A percentile compares a stretch with the other conserved stretches of the same genome.
Conservation (phyloP, 2,888 invertebrate species). For the Tinea trinotella region DNA sequence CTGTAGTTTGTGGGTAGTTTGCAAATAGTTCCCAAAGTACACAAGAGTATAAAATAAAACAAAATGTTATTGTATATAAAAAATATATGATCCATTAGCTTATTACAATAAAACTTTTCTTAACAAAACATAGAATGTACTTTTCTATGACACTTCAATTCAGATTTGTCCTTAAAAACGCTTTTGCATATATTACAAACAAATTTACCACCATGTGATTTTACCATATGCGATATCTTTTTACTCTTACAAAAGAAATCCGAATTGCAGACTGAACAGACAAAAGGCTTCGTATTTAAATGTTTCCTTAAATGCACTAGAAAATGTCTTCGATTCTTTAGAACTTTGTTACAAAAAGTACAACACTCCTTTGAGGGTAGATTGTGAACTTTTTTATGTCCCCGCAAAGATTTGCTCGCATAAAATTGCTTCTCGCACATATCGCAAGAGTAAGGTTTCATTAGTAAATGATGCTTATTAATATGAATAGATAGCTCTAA, state of each 20-base stretch:
- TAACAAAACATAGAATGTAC: not conserved
- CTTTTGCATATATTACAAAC: conserved; percentile 49
- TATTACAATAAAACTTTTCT: not conserved
- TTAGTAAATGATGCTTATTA: conserved; percentile 56
- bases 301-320: conserved; percentile 56
- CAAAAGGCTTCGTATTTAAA: conserved; percentile 46
- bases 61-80: not conserved
- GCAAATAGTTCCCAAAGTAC: no score
- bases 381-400: conserved; percentile 49
- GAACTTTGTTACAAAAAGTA: conserved; percentile 44
- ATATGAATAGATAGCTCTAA: conserved; percentile 54
- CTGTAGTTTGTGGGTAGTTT: no score
- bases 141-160: conserved; percentile 38
- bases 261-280: conserved; percentile 44
- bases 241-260: conserved; percentile 41
- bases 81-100: conserved; percentile 1
- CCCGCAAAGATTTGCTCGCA: conserved; percentile 44
- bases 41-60: conserved; percentile 1
- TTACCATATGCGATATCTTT: conserved; percentile 42
- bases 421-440: conserved; percentile 61
- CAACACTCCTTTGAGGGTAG: conserved; percentile 42
- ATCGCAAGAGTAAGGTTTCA: conserved; percentile 56
- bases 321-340: conserved; percentile 45
- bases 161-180: conserved; percentile 36
- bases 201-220: conserved; percentile 46